Evolutionary conservation across 2,113 vertebrate genomes (phyloP), one percentile per base, ranked within the genome.

Genomic region (Bungarus multicinctus): DNA sequence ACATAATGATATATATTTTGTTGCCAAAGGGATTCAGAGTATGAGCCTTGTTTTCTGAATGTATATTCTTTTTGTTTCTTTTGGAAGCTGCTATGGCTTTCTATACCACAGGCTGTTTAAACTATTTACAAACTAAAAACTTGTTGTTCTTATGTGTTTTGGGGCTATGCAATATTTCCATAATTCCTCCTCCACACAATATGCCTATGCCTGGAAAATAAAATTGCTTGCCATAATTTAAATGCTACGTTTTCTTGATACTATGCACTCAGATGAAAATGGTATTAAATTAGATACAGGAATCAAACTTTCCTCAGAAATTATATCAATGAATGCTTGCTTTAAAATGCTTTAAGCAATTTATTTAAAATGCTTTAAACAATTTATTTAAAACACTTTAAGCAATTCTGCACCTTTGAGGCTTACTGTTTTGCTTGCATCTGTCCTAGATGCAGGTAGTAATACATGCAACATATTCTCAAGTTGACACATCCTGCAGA

Each of bases 401-500:
- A 81, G 93, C 81, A 94, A 55, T 27, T 87, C 58, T 93, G 90
- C 16, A 94, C 60, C 54, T 14, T 87, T 1, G 27, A 88, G 93
- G 96, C 94, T 96, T 96, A 94, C 86, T 14, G 27, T 94, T 93
- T 85, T 14, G 30, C 94, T 94, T 95, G 81, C 92, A 94, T 95
- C 94, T 96, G 95, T 69, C 69, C 88, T 94, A 91, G 92, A 94
- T 52, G 94, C 10, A n/a, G 18, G 27, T 69, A 81, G 52, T n/a
- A 91, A 91, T 74, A 93, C 53, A 90, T 52, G 93, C 39, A 52
- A 85, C 94, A 89, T 81, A 92, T 90, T 97, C 92, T 94, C 91
- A 53, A 91, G 92, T 9, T 95, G 95, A 96, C 94, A 94, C 89
- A 95, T 94, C 91, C 90, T 96, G 92, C 91, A 94, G 94, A 97